phyloP scores from a whole-genome alignment of 2,113 vertebrate species.

The Callorhinus ursinus region DNA sequence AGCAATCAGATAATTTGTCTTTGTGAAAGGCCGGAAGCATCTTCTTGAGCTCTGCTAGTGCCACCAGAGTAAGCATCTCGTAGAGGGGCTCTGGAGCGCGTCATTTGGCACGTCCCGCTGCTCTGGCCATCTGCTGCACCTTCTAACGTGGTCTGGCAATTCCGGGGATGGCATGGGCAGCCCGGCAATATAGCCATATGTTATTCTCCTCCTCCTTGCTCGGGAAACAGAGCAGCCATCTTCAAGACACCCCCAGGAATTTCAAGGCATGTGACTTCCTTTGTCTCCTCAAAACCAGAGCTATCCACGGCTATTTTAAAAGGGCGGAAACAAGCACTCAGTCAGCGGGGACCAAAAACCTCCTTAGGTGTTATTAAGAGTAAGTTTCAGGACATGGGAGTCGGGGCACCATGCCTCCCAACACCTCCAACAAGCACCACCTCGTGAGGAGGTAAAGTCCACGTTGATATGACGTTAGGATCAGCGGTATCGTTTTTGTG shows the following conservation, averaged over 20 bases:
- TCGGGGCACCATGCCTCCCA: fast-evolving
- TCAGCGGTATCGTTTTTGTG: too few species aligned
- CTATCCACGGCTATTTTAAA: background rate
- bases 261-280: background rate
- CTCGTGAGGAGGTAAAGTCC: too few species aligned
- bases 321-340: background rate
- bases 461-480: fast-evolving
- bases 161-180: conserved; percentile 53
- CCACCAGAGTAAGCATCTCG: conserved; percentile 39
- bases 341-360: background rate
- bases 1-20: conserved; percentile 66
- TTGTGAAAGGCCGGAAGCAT: conserved; percentile 64
- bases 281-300: conserved; percentile 30
- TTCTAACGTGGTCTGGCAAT: conserved; percentile 59
- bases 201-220: conserved; percentile 40
- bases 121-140: conserved; percentile 73
- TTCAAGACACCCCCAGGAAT: conserved; percentile 36
- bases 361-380: too few species aligned
- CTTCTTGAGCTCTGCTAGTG: background rate
- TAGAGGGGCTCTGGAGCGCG: conserved; percentile 55
- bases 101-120: conserved; percentile 53
- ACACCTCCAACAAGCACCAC: background rate
- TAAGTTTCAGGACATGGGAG: background rate
- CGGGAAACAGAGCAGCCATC: conserved; percentile 45
- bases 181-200: conserved; percentile 66